Base-by-base conservation (phyloP, 23 tunicate genomes). In the Trididemnum clinides region DNA sequence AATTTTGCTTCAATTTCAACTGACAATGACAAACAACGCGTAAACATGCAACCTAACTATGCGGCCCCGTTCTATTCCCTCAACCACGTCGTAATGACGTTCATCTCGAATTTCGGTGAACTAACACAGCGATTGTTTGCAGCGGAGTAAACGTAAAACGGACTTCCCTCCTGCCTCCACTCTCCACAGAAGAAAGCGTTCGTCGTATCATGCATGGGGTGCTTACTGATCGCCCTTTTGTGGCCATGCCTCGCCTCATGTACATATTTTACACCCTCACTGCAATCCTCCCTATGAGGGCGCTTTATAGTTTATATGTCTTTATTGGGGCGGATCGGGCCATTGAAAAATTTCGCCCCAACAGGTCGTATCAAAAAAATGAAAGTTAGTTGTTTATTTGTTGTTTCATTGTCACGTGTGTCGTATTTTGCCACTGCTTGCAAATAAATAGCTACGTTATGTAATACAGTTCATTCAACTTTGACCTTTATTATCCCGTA, bases 171-270 rank as follows among this genome's bases (percentile, higher is more conserved):
- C 4, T 82, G 39, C 85, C 85, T 1, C 59, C 91, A 20, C 33
- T 92, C 33, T 33, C 69, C 0, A 91, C 91, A 1, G 71, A 83
- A 51, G 91, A 92, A 39, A 82, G 91, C 51, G 97, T 82, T 30
- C 86, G 87, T 0, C 50, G 34, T 15, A 87, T 92, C 10, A 92
- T 92, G 88, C 91, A 91, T 38, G 91, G 81, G 5, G 91, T 91
- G 30, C 72, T 91, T 10, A 82, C 96, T 0, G 73, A 91, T 5
- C 91, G 82, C 10, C 30, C 28, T 20, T 36, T 91, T 66, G 90
- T 91, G 15, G 91, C 88, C 10, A 64, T 87, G 18, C 91, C 91
- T 18, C 78, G 96, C 1, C 4, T 64, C 0, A 91, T 91, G 96
- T 91, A 91, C 54, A 1, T 91, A 23, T 4, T 30, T 33, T 58